Base-by-base conservation (phyloP, 2,113 vertebrate genomes). In the Mugil cephalus region DNA sequence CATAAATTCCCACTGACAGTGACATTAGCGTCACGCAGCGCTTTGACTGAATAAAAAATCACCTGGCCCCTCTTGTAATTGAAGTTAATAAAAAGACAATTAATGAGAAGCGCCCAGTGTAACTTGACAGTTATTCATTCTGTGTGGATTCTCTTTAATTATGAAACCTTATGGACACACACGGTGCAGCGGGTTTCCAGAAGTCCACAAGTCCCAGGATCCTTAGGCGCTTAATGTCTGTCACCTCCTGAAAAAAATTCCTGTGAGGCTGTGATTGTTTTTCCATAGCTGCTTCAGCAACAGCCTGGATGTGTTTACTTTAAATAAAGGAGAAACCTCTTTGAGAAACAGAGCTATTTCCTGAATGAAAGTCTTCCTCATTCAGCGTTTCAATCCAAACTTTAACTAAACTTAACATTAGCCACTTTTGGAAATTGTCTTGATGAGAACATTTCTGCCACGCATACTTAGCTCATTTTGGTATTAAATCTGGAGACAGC, bases 11-110 rank as follows among this genome's bases (percentile, higher is more conserved):
- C 34, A 42, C 53, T 55, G 47, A 73, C 78, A 50, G 73, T 0
- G 17, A 69, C 45, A 77, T 46, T 69, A 62, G 70, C 60, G 38
- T 54, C 36, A 51, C 10, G 36, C 42, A 53, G 58, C n/a, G 24
- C 54, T 14, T 19, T 82, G 69, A 66, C 53, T 53, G 46, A 48
- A 35, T 59, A 13, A 39, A 68, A 45, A 47, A 30, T 30, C 1
- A 11, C 60, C 48, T 61, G 61, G n/a, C 58, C 69, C 17, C 10
- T 50, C 10, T 21, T 72, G 70, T 79, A 62, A 70, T 78, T 68
- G 35, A 73, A 82, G 63, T 77, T 81, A 66, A 86, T 83, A 81
- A 76, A 81, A 54, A 77, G 56, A 46, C 69, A 51, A 67, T 80
- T 69, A 79, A 79, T 71, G 35, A 51, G 53, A 79, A 40, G 54